These are phyloP conservation scores for Drosophila macrospina DNA, from an alignment of 2,888 invertebrate species.

Conservation along the genomic window DNA sequence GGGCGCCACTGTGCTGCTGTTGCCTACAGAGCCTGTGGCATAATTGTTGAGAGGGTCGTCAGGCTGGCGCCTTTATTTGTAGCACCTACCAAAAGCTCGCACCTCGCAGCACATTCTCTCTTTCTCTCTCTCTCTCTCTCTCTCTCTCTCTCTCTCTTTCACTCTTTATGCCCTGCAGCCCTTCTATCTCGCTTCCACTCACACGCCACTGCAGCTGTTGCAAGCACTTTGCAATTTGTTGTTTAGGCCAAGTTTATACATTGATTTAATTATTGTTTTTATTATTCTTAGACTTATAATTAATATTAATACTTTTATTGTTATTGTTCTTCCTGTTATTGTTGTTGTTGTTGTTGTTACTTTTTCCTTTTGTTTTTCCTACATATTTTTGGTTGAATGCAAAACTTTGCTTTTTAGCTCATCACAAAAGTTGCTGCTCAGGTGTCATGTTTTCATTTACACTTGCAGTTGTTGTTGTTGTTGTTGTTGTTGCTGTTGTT, in stretches of 20 bases:
- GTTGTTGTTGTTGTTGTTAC: background rate
- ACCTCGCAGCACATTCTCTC: background rate
- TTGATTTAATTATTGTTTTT: background rate
- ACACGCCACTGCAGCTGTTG: background rate
- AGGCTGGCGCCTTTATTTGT: constrained; percentile 65
- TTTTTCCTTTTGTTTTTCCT: constrained; percentile 13
- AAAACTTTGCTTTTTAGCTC: constrained; percentile 66
- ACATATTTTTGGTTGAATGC: constrained; percentile 39
- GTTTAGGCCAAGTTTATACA: background rate
- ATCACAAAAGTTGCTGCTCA: constrained; percentile 65
- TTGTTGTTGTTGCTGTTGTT: background rate
- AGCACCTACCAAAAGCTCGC: constrained; percentile 33
- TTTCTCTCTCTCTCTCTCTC: background rate
- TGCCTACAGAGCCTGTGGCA: constrained; percentile 42
- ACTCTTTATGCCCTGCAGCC: background rate
- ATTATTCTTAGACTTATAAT: background rate
- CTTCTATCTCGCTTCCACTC: background rate
- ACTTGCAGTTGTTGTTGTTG: constrained; percentile 44
- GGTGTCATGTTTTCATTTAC: constrained; percentile 81
- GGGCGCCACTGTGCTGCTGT: constrained; percentile 66
- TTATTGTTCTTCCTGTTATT: background rate
- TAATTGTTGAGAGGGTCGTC: constrained; percentile 69
- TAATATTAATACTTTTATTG: background rate
- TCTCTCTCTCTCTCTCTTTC: background rate
- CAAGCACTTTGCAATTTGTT: background rate